Base-by-base conservation (phyloP, 2,888 invertebrate species). In the Itoplectis maculator region DNA sequence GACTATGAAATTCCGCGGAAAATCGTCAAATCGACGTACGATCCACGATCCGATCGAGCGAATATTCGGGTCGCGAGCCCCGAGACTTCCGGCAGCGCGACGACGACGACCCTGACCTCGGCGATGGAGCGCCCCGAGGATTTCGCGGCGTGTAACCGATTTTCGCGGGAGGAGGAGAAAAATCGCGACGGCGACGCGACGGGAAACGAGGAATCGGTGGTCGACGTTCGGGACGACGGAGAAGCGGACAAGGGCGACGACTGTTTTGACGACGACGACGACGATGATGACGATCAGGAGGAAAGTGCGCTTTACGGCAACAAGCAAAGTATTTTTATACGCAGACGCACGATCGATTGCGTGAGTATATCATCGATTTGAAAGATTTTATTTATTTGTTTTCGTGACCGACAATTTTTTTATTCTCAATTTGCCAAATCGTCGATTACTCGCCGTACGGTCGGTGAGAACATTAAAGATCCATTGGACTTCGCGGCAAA, bases 251-350 rank as follows among this genome's bases (percentile, higher is more conserved):
- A 51, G 54, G 29, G 51, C 4, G 23, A 15, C 6, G n/a, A 63
- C 29, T 37, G n/a, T 8, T 35, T 18, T 18, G 76, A 69, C 20
- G 35, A 29, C 29, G 29, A 20, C 69, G 70, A 37, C 18, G 80
- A 72, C 45, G 35, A 47, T 13, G 72, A 74, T 11, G 40, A 72
- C 2, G 79, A 81, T 8, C 69, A 70, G 61, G 69, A 76, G 35
- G 23, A 59, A n/a, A 18, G 11, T 0, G 59, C 49, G 9, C 29
- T 83, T 11, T 79, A 54, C 20, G 47, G 51, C 40, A 47, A 66
- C 11, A 69, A 69, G 61, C 74, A 69, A 23, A 73, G 81, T 42
- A 81, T 83, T 42, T 79, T 81, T 45, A 81, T 81, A 40, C 49
- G 72, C 8, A 76, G 68, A 37, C 45, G 13, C n/a, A 49, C 45